Conservation (phyloP, 2,113 vertebrate species). For the Prunella fulvescens region DNA sequence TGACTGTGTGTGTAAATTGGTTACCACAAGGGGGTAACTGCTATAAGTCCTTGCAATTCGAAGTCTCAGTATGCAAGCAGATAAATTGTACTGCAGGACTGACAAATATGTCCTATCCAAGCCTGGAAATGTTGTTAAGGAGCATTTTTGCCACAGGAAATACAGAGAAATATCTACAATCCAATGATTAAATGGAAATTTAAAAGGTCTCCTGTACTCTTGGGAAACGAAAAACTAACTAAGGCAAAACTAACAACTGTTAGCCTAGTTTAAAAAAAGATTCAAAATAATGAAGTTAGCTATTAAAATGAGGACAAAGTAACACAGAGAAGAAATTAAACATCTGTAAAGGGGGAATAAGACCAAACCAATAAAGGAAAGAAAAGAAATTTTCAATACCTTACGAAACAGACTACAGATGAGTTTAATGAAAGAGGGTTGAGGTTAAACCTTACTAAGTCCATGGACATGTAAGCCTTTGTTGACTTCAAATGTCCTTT, state of each 20-base stretch:
- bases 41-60: background rate
- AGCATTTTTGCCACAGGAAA: background rate
- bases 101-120: background rate
- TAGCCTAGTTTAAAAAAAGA: background rate
- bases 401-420: background rate
- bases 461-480: accelerated
- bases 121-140: background rate
- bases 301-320: background rate
- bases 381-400: background rate
- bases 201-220: background rate
- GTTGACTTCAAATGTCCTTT: background rate
- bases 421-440: background rate
- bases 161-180: background rate
- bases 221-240: background rate
- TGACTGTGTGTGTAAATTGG: background rate
- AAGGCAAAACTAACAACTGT: background rate
- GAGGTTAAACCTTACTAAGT: background rate
- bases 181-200: background rate
- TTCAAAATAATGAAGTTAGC: background rate
- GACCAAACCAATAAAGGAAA: background rate
- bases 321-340: background rate
- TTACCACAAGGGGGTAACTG: background rate
- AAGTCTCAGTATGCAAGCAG: background rate
- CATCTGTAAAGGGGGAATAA: background rate
- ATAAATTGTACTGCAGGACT: background rate